Conservation (phyloP, 1,140 invertebrate genomes). For the Lordiphosa clarofinis region DNA sequence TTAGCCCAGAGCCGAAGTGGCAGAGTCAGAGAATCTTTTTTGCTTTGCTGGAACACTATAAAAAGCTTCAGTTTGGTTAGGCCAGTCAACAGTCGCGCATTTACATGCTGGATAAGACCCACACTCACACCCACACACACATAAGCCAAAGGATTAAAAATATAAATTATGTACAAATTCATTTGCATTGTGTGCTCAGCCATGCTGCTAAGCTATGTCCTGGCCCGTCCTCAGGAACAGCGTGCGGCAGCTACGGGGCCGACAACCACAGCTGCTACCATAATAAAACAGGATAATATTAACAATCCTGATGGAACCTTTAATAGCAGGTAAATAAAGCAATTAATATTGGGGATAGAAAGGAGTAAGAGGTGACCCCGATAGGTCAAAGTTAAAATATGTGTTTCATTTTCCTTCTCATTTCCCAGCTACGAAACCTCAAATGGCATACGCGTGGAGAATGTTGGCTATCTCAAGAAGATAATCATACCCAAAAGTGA, state of each 20-base stretch:
- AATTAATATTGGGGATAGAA: neutral
- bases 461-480: slow-evolving; percentile 83
- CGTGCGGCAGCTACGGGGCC: slow-evolving; percentile 29
- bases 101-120: slow-evolving; percentile 43
- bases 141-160: slow-evolving; percentile 24
- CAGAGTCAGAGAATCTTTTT: slow-evolving; percentile 16
- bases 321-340: slow-evolving; percentile 63
- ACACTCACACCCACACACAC: slow-evolving; percentile 12
- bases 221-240: slow-evolving; percentile 66
- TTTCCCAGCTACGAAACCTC: slow-evolving; percentile 84
- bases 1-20: slow-evolving; percentile 49
- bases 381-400: too few species aligned
- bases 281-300: slow-evolving; percentile 78
- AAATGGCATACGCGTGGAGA: slow-evolving; percentile 84
- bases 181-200: slow-evolving; percentile 53
- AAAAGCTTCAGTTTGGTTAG: slow-evolving; percentile 37
- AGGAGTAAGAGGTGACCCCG: neutral
- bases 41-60: slow-evolving; percentile 30
- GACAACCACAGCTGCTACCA: slow-evolving; percentile 71
- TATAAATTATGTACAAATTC: slow-evolving; percentile 67
- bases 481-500: slow-evolving; percentile 80
- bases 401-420: neutral
- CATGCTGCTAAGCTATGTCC: slow-evolving; percentile 54
- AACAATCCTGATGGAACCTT: slow-evolving; percentile 77
- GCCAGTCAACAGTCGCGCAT: slow-evolving; percentile 56